Base-by-base conservation (phyloP, 1,140 invertebrate genomes). In the Pachypsylla venusta region DNA sequence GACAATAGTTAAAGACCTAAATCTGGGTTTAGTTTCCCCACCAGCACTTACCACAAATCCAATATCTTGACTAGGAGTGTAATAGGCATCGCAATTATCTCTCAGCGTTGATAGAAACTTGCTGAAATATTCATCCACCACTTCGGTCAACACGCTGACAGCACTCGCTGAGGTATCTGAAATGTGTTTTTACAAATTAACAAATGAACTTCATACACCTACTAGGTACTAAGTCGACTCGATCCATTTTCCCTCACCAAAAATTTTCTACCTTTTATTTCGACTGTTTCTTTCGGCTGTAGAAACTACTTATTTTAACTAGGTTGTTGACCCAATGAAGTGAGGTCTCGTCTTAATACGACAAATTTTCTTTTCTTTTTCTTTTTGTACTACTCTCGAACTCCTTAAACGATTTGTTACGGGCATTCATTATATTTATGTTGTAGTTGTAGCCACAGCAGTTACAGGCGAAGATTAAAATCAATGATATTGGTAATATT, bases 71-170 rank as follows among this genome's bases (percentile, higher is more conserved):
- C 42, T 10, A 19, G 42, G 42, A 48, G 42, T 48, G 42, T 19
- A 48, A 22, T 19, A 48, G 16, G 16, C 22, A 19, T 48, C 42
- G 7, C n/a, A 19, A 22, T 48, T 48, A 48, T 48, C 42, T 19
- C 42, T 4, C 42, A 48, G n/a, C 5, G 42, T 48, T n/a, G 42
- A 48, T 48, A 48, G 42, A 22, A 48, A 48, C 42, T 48, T 48
- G 42, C 3, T 48, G 42, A 48, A 48, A n/a, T 48, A 48, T 7
- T 48, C 42, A 48, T 48, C 42, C 16, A 19, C 42, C 4, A 48
- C 42, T 48, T 48, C 42, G 16, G 42, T 48, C n/a, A 48, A 22
- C 4, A 48, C 42, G 22, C 42, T 48, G 42, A 19, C 42, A 19
- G 42, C 42, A 48, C 42, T 48, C n/a, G n/a, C 16, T 5, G 42